A percentile compares a stretch with the other conserved stretches of the same genome.
Evolutionary conservation across 2,113 vertebrate species (phyloP).

Genomic region (Heterocephalus glaber): DNA sequence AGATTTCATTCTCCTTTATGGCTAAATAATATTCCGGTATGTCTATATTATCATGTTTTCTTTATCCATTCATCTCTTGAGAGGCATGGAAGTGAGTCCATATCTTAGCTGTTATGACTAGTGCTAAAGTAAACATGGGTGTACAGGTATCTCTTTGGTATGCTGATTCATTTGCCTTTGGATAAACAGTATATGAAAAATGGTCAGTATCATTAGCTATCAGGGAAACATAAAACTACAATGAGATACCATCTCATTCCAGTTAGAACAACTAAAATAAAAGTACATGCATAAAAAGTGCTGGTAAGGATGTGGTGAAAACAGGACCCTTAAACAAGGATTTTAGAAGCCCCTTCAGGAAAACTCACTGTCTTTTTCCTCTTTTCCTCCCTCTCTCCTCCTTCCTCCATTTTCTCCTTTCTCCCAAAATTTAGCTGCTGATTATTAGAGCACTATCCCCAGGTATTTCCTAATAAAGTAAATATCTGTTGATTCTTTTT

Average conservation of each 20-base stretch:
- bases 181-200: neutral
- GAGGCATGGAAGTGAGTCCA: neutral
- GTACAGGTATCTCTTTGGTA: neutral
- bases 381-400: neutral
- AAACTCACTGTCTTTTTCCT: neutral
- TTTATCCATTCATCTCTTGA: neutral
- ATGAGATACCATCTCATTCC: neutral
- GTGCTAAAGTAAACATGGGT: neutral
- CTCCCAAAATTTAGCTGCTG: neutral
- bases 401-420: neutral
- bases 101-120: neutral
- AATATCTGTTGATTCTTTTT: neutral
- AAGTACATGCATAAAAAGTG: no score
- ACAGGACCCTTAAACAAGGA: neutral
- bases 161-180: neutral
- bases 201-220: neutral
- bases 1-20: neutral
- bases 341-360: neutral
- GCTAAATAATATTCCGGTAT: neutral
- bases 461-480: neutral
- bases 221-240: neutral
- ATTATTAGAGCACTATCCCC: no score
- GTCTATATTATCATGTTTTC: neutral
- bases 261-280: neutral
- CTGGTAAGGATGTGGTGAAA: neutral